A percentile compares a stretch with the other conserved stretches of the same genome.
Evolutionary conservation across 2,113 vertebrate genomes (phyloP).

Genomic region (Prunella himalayana): DNA sequence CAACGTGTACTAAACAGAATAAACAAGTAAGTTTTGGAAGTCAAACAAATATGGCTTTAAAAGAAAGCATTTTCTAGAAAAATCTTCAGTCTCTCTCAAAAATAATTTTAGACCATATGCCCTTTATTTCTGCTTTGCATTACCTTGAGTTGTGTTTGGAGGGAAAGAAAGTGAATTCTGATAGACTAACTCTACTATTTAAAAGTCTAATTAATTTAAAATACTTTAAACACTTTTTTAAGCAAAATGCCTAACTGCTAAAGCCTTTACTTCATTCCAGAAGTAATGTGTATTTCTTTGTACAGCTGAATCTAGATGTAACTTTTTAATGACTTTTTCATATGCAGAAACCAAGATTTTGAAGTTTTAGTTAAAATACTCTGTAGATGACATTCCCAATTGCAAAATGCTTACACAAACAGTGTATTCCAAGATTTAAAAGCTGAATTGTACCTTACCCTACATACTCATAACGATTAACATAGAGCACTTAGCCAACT

Average conservation of each 20-base stretch:
- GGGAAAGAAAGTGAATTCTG: conserved; percentile 54
- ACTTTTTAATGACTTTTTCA: conserved; percentile 77
- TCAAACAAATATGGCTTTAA: conserved; percentile 67
- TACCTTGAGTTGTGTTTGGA: conserved; percentile 65
- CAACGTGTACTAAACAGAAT: conserved; percentile 61
- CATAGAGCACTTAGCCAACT: conserved; percentile 77
- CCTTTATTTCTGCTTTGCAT: conserved; percentile 72
- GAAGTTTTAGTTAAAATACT: conserved; percentile 74
- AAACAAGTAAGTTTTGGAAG: conserved; percentile 63
- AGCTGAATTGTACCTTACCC: conserved; percentile 74
- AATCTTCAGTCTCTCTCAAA: conserved; percentile 44
- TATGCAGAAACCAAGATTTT: conserved; percentile 72
- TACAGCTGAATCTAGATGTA: conserved; percentile 76
- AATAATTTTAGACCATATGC: conserved; percentile 52
- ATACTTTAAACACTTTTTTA: conserved; percentile 71
- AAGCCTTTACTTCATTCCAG: conserved; percentile 70
- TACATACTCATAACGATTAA: conserved; percentile 70
- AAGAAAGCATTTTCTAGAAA: conserved; percentile 56
- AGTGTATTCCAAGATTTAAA: conserved; percentile 72
- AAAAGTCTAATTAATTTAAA: conserved; percentile 78
- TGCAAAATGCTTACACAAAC: conserved; percentile 74
- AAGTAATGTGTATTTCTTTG: conserved; percentile 78
- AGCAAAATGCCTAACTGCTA: conserved; percentile 72
- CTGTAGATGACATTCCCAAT: conserved; percentile 77
- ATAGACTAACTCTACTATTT: conserved; percentile 77